Evolutionary conservation across 2,113 vertebrate genomes (phyloP).

Genomic region (Prietella phreatophila): DNA sequence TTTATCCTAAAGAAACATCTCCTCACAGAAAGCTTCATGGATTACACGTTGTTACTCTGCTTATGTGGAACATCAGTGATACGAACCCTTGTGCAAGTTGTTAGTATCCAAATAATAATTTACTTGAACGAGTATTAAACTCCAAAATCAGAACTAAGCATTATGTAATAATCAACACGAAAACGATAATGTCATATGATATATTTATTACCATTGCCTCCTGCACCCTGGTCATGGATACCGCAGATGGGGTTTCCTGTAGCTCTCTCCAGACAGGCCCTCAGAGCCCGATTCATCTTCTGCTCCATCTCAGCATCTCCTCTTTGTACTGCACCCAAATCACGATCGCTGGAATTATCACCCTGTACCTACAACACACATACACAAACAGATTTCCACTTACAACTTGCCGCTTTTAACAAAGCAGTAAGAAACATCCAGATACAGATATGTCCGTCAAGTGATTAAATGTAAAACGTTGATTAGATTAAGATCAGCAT

Average conservation of each 20-base stretch:
- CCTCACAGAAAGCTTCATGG: background rate
- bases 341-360: constrained; percentile 81
- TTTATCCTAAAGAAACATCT: background rate
- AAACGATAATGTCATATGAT: background rate
- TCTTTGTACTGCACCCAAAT: constrained; percentile 87
- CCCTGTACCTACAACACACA: constrained; percentile 75
- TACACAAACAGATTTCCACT: background rate
- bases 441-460: no score
- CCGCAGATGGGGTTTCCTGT: constrained; percentile 83
- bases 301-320: constrained; percentile 94
- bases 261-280: constrained; percentile 81
- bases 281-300: constrained; percentile 88
- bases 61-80: background rate
- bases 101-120: background rate
- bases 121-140: background rate
- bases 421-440: background rate
- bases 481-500: background rate
- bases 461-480: background rate
- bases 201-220: constrained; percentile 80
- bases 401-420: background rate
- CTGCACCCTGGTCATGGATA: constrained; percentile 90
- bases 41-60: background rate
- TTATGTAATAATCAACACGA: background rate
- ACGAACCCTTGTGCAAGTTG: background rate
- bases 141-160: background rate